These are phyloP conservation scores for Drosophila quinaria DNA, from an alignment of 2,888 invertebrate genomes.

Conservation along the genomic window DNA sequence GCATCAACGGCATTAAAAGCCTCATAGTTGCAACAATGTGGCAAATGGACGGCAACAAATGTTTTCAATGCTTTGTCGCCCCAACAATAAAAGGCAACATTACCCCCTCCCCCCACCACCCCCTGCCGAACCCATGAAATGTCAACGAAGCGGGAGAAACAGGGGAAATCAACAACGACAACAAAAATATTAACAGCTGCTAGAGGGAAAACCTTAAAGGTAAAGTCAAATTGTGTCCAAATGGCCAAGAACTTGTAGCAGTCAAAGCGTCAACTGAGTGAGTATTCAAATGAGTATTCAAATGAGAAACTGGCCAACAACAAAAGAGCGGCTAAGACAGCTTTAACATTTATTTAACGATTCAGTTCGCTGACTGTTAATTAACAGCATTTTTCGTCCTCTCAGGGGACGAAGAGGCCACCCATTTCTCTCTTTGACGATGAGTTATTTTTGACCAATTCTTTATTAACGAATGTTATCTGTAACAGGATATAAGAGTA, in stretches of 20 bases:
- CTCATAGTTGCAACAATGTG: slow-evolving; percentile 29
- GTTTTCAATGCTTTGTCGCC: slow-evolving; percentile 32
- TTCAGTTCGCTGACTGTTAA: slow-evolving; percentile 20
- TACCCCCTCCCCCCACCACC: neutral
- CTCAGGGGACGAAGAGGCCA: neutral
- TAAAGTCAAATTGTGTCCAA: slow-evolving; percentile 45
- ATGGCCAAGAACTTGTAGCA: slow-evolving; percentile 74
- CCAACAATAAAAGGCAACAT: slow-evolving; percentile 36
- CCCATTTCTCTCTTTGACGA: slow-evolving; percentile 3
- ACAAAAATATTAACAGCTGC: slow-evolving; percentile 28
- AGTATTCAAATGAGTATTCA: too few relatives aligned
- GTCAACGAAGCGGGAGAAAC: neutral
- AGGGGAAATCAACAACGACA: slow-evolving; percentile 39
- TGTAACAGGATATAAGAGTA: slow-evolving; percentile 40
- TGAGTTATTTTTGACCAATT: slow-evolving; percentile 1
- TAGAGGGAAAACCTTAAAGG: slow-evolving; percentile 33
- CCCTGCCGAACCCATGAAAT: neutral
- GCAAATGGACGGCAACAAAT: slow-evolving; percentile 47
- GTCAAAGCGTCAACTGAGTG: slow-evolving; percentile 26
- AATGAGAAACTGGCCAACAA: slow-evolving; percentile 35
- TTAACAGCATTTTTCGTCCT: slow-evolving; percentile 12
- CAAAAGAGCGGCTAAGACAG: slow-evolving; percentile 1
- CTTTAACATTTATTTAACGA: slow-evolving; percentile 18
- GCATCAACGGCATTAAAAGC: neutral
- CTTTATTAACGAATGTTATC: neutral